Percentiles rank a stretch among this genome's conserved stretches.
phyloP scores from a whole-genome alignment of 2,113 vertebrate genomes.

The Rhabdomys dilectus region DNA sequence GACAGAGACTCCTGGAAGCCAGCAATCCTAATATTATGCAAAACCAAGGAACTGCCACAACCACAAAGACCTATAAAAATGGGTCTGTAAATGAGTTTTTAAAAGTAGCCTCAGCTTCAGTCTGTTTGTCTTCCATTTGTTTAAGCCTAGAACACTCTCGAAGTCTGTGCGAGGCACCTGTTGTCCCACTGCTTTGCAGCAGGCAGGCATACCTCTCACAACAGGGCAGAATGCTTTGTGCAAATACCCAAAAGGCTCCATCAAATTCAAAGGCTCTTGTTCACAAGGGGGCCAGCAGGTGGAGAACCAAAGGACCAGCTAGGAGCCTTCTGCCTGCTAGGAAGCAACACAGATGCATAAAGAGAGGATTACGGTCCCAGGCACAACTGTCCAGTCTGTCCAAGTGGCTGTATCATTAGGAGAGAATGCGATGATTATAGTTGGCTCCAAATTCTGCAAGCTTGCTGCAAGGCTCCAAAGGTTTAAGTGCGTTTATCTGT shows the following conservation, averaged over 20 bases:
- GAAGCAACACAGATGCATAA: constrained; percentile 66
- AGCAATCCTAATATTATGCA: not conserved
- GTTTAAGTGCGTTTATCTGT: constrained; percentile 85
- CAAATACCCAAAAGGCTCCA: constrained; percentile 27
- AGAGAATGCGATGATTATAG: constrained; percentile 67
- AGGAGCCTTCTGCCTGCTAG: constrained; percentile 45
- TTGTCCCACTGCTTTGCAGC: not conserved
- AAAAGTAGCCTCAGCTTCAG: constrained; percentile 5
- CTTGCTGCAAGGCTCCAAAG: constrained; percentile 78
- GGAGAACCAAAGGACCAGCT: constrained; percentile 48
- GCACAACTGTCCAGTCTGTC: constrained; percentile 36
- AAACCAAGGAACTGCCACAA: not conserved
- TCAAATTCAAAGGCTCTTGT: constrained; percentile 30
- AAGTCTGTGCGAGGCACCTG: not conserved
- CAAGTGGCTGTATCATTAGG: constrained; percentile 62
- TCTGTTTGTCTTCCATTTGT: not conserved
- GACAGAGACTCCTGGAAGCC: not conserved
- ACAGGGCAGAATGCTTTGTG: not conserved
- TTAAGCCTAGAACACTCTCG: not conserved
- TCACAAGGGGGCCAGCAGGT: constrained; percentile 55
- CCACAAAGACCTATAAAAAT: constrained; percentile 11
- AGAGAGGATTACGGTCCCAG: constrained; percentile 63
- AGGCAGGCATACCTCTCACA: not conserved
- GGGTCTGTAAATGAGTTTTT: not conserved
- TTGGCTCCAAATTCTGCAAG: constrained; percentile 75